phyloP scores from a whole-genome alignment of 2,888 invertebrate genomes.

The Notodonta dromedarius region DNA sequence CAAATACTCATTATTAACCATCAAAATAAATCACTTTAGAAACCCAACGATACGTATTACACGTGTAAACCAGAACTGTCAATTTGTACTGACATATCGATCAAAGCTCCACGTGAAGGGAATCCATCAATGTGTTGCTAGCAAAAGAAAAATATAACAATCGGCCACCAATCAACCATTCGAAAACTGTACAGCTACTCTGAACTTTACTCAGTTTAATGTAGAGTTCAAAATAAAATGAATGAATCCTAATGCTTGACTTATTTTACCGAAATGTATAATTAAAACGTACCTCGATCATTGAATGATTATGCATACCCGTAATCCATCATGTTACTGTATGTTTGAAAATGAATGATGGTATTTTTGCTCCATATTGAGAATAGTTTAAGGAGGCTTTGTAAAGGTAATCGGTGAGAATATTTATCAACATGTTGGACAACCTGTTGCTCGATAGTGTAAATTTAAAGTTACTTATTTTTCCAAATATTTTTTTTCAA shows the following conservation, averaged over 20 bases:
- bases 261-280: neutral
- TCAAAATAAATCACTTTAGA: neutral
- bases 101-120: neutral
- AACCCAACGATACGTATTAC: neutral
- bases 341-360: neutral
- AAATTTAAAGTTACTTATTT: too few species aligned
- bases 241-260: neutral
- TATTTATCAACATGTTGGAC: too few species aligned
- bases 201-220: neutral
- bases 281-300: constrained; percentile 2
- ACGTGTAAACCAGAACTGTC: constrained; percentile 1
- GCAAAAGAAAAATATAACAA: neutral
- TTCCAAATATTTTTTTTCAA: too few species aligned
- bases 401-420: too few species aligned
- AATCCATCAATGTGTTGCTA: constrained; percentile 1
- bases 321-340: neutral
- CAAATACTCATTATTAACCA: neutral
- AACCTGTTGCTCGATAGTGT: too few species aligned
- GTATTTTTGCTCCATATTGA: neutral
- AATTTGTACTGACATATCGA: constrained; percentile 1
- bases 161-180: neutral
- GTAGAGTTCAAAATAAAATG: neutral
- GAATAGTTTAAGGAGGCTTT: neutral
- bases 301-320: neutral
- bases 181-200: neutral